Evolutionary conservation across 1,140 invertebrate genomes (phyloP).

Genomic region (Heliconius nattereri): DNA sequence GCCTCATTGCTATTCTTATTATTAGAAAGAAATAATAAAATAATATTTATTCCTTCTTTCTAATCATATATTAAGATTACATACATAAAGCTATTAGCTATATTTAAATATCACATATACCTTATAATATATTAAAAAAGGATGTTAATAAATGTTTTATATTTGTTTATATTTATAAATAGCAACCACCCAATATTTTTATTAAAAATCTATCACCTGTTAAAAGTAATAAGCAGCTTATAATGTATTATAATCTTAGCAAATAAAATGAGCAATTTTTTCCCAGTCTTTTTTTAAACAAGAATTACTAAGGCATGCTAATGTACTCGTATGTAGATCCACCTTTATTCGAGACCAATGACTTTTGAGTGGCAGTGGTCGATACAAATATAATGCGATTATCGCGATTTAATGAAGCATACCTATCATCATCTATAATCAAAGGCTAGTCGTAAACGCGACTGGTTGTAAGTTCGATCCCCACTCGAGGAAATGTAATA

Average conservation of each 20-base stretch:
- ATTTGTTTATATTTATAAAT: background rate
- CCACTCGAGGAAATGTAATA: no score
- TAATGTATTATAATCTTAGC: background rate
- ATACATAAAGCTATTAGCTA: no score
- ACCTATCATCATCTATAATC: background rate
- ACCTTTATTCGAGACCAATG: slow-evolving; percentile 21
- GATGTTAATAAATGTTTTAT: background rate
- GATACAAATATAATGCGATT: slow-evolving; percentile 28
- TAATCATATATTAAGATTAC: no score
- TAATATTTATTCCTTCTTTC: no score
- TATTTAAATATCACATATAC: no score
- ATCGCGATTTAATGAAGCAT: slow-evolving; percentile 24
- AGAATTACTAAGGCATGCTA: background rate
- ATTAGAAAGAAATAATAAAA: no score
- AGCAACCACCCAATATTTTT: background rate
- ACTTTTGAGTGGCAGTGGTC: slow-evolving; percentile 11
- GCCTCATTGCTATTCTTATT: no score
- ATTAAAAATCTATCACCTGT: background rate
- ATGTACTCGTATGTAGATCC: slow-evolving; percentile 19
- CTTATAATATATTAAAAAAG: no score
- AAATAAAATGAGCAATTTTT: background rate
- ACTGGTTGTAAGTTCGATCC: no score
- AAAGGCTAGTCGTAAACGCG: no score
- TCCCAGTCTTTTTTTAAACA: background rate
- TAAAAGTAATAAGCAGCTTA: background rate